Percentiles rank a stretch among this genome's conserved stretches.
Evolutionary conservation across 2,797 vertebrate species (phyloP).

Genomic region (Cuniculus paca): DNA sequence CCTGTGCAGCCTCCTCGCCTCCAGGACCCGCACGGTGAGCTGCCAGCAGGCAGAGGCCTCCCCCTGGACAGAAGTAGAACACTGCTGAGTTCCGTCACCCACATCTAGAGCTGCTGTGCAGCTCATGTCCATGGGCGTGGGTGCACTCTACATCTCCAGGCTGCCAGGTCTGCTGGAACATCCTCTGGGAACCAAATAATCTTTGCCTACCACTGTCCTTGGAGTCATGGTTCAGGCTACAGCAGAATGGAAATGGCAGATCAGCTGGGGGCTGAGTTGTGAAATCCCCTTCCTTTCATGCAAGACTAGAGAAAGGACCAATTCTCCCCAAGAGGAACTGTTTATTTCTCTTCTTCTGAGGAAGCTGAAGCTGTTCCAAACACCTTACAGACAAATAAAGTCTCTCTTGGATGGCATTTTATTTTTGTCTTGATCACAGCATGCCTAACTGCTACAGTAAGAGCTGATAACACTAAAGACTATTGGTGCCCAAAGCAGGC

Average conservation of each 20-base stretch:
- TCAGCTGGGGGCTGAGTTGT: background rate
- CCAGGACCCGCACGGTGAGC: constrained; percentile 89
- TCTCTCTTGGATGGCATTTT: background rate
- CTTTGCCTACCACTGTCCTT: background rate
- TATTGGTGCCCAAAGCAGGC: background rate
- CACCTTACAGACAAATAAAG: background rate
- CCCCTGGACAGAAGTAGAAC: constrained; percentile 77
- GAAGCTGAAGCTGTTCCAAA: background rate
- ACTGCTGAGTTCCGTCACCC: background rate
- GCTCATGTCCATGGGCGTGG: background rate
- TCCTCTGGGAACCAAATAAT: background rate
- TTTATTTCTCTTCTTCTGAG: background rate
- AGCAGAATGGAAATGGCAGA: background rate
- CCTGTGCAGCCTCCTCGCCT: constrained; percentile 79
- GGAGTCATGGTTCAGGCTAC: background rate
- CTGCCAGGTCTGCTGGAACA: background rate
- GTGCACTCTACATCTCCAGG: background rate
- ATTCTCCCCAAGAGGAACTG: background rate
- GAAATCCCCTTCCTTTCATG: background rate
- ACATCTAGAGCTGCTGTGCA: background rate
- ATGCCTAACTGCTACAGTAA: background rate
- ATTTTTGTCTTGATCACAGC: background rate
- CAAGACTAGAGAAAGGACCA: background rate
- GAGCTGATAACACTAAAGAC: background rate
- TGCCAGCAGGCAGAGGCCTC: constrained; percentile 76